Base-by-base conservation (phyloP, 2,113 vertebrate genomes). In the Gobius niger region DNA sequence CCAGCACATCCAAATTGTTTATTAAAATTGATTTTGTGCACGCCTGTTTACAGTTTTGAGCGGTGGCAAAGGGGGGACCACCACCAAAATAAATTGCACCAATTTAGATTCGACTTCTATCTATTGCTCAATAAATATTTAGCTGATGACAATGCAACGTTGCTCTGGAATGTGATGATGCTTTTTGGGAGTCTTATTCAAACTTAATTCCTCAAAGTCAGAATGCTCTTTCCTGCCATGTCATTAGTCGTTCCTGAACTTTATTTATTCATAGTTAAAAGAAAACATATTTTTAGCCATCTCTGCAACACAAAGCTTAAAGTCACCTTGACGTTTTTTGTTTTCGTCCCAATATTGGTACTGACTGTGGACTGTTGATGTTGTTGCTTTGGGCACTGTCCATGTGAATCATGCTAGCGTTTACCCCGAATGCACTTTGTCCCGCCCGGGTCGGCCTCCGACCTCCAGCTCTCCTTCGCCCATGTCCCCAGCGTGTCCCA, bases 401-500 rank as follows among this genome's bases (percentile, higher is more conserved):
- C 52, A 67, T 24, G 42, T 78, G 69, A 46, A 65, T 70, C 73
- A 52, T 15, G 49, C 14, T 50, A 47, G 24, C 47, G 10, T 68
- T 47, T 24, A 24, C 24, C 16, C 50, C 42, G 15, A 41, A 12
- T 44, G 57, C 51, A 64, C 14, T 19, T 34, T 75, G 50, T 51
- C 42, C 67, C 24, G 49, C 69, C 52, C 41, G 42, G 61, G 47
- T 69, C 60, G 68, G 54, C 63, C 73, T 54, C 68, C 76, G 80
- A 81, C 75, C 81, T 84, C 70, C 44, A 61, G 49, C 44, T 80
- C 71, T 51, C 53, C 74, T 74, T 71, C 18, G 11, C 6, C 18
- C 50, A 15, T 66, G 63, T 82, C 81, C 63, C 78, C 68, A 44
- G 68, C 72, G 77, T 70, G 65, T 79, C 66, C 61, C 52, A 54